Evolutionary conservation across 2,113 vertebrate genomes (phyloP).

Genomic region (Erinaceus europaeus): DNA sequence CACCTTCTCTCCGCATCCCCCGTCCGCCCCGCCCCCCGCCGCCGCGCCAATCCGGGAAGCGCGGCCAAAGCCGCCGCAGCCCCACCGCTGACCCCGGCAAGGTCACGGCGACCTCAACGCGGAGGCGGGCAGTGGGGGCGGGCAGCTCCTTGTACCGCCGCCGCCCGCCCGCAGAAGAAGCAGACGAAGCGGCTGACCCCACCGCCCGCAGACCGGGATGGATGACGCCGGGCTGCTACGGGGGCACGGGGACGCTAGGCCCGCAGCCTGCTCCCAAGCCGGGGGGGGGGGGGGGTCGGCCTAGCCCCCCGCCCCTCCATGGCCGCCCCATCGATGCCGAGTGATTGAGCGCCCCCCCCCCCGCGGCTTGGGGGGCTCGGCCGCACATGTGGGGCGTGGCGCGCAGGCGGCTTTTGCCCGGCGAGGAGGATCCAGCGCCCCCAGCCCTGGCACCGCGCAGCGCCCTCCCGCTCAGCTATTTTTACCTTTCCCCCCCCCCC

Average conservation of each 20-base stretch:
- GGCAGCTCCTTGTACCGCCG: not conserved
- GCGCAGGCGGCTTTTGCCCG: too few species aligned
- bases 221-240: too few species aligned
- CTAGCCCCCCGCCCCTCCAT: slow-evolving; percentile 25
- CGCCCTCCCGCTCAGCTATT: too few species aligned
- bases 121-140: too few species aligned
- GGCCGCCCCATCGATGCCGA: not conserved
- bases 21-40: slow-evolving; percentile 21
- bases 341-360: slow-evolving; percentile 21
- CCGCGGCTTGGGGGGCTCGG: slow-evolving; percentile 56
- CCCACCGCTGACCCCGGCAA: slow-evolving; percentile 75
- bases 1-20: slow-evolving; percentile 59
- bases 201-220: too few species aligned
- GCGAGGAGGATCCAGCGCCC: too few species aligned
- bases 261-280: slow-evolving; percentile 1
- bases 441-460: too few species aligned
- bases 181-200: too few species aligned
- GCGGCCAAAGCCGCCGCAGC: slow-evolving; percentile 65
- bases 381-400: slow-evolving; percentile 81
- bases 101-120: slow-evolving; percentile 74
- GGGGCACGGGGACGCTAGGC: slow-evolving; percentile 20
- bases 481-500: too few species aligned
- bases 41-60: slow-evolving; percentile 65
- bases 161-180: not conserved
- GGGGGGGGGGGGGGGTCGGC: not conserved